Base-by-base conservation (phyloP, 2,888 invertebrate genomes). In the Prosapia bicincta region DNA sequence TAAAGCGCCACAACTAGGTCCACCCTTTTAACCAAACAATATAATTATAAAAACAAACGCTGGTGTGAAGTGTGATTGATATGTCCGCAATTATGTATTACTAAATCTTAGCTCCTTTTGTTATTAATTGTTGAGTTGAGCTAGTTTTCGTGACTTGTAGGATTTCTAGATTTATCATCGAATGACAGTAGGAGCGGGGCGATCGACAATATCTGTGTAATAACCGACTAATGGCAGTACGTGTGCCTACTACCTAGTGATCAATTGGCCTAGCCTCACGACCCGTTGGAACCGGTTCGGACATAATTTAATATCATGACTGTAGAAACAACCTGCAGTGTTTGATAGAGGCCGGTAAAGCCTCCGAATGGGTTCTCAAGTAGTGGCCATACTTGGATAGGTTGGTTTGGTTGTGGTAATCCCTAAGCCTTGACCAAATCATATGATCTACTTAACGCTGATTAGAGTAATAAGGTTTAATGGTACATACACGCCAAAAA, bases 291-390 rank as follows among this genome's bases (percentile, higher is more conserved):
- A 54, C 54, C 54, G 54, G 54, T 54, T 54, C 7, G 20, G 20
- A 54, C 54, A 54, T 54, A 54, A 54, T 54, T 54, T 54, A 54
- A 54, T 54, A 54, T 54, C 54, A 54, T 54, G 54, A 54, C 54
- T 20, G 54, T 9, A 54, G 20, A 20, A 20, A 54, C 54, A 54
- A 54, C 54, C 54, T 54, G 54, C 54, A 54, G 20, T 54, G 20
- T 38, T 38, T 38, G 54, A 54, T 54, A n/a, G 54, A 20, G 54
- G 20, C n/a, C 38, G 38, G 38, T 13, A 13, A 38, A 38, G 13
- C 38, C 38, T 13, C 13, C 20, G 20, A 54, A 20, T 38, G 38
- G 38, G 38, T 28, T 6, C 28, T 28, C 38, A 38, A 13, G 38
- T 6, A 20, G 54, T 54, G n/a, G 20, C 9, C 20, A 54, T 2